Evolutionary conservation across 2,797 vertebrate genomes (phyloP).

Genomic region (Falco biarmicus): DNA sequence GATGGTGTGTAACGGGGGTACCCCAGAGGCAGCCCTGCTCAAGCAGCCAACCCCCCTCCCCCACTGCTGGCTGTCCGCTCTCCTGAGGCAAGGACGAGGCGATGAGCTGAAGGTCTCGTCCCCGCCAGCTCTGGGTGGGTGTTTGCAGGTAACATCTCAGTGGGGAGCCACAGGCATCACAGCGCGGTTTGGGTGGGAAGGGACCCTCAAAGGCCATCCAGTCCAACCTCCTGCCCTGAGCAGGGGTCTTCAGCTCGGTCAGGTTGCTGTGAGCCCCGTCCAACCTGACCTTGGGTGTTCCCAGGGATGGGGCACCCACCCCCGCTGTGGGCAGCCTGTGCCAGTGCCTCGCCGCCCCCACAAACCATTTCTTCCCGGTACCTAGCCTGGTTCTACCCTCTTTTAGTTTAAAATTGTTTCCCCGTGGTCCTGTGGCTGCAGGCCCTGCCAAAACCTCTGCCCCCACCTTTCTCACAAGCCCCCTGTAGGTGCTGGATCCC

Average conservation of each 20-base stretch:
- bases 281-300: rapidly evolving
- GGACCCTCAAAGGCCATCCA: neutral
- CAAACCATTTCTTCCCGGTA: too few relatives aligned
- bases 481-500: neutral
- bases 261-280: rapidly evolving
- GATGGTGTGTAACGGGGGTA: neutral
- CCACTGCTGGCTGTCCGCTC: neutral
- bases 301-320: neutral
- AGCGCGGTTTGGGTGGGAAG: neutral
- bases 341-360: neutral
- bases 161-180: neutral
- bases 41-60: neutral
- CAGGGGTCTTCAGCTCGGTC: neutral
- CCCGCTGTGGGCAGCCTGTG: neutral
- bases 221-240: neutral
- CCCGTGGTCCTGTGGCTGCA: neutral
- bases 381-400: neutral
- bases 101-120: neutral
- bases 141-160: neutral
- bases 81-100: neutral
- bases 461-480: neutral
- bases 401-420: neutral
- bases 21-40: neutral
- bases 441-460: neutral
- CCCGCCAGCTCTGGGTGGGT: too few relatives aligned